Percentiles rank a stretch among this genome's conserved stretches.
Conservation (phyloP, 2,888 invertebrate species). For the Nemapogon koenigi region DNA sequence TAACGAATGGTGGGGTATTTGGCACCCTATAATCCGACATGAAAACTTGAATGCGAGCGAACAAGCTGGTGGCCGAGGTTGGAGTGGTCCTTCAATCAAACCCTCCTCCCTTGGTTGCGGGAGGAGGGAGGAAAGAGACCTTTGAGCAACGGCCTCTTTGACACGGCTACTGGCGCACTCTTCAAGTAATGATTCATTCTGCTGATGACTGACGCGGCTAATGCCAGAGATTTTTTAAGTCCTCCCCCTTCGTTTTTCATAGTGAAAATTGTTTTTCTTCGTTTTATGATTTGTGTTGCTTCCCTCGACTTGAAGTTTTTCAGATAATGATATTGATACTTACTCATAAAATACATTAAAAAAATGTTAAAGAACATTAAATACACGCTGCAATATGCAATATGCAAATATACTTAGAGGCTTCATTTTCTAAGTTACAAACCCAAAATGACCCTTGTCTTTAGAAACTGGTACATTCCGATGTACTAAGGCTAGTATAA, state of each 20-base stretch:
- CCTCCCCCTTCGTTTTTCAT: constrained; percentile 25
- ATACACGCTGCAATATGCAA: too few species aligned
- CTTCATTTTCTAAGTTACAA: too few species aligned
- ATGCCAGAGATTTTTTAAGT: constrained; percentile 36
- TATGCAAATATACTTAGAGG: too few species aligned
- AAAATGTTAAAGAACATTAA: too few species aligned
- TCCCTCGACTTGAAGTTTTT: too few species aligned
- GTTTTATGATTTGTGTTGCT: constrained; percentile 4
- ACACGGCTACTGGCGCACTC: constrained; percentile 62
- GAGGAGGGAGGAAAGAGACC: constrained; percentile 47
- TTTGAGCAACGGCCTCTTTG: constrained; percentile 61
- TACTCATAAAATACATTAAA: too few species aligned
- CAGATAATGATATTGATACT: too few species aligned
- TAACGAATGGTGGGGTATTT: constrained; percentile 60
- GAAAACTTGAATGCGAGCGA: constrained; percentile 60
- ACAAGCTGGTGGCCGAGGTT: constrained; percentile 60
- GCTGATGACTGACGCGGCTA: constrained; percentile 62
- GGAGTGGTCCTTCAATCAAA: constrained; percentile 65
- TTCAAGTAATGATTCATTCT: constrained; percentile 66
- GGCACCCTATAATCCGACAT: constrained; percentile 62
- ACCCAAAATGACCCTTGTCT: too few species aligned
- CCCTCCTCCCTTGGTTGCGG: constrained; percentile 25
- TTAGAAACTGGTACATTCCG: too few species aligned
- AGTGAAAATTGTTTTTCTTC: constrained; percentile 3
- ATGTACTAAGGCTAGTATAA: too few species aligned